phyloP scores from a whole-genome alignment of 2,113 vertebrate species.

The Plestiodon gilberti region DNA sequence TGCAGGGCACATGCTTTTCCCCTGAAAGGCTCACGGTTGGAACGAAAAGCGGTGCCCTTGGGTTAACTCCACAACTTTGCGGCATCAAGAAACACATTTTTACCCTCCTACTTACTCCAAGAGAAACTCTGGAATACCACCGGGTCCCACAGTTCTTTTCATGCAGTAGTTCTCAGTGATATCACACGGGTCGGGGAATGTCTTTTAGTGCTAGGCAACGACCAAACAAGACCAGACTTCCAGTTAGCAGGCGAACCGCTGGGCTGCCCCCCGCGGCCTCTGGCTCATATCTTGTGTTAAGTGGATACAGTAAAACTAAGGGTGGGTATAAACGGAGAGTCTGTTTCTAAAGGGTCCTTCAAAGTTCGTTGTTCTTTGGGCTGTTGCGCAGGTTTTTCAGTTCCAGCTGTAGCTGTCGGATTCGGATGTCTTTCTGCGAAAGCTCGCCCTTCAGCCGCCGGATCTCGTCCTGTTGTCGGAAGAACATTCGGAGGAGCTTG shows the following conservation, averaged over 20 bases:
- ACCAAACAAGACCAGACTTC: slow-evolving; percentile 55
- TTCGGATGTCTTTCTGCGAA: slow-evolving; percentile 87
- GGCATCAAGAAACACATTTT: fast-evolving
- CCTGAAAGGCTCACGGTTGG: background rate
- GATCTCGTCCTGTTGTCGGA: slow-evolving; percentile 96
- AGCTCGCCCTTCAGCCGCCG: slow-evolving; percentile 92
- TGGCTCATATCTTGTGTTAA: slow-evolving; percentile 45
- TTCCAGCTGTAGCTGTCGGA: slow-evolving; percentile 96
- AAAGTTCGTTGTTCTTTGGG: slow-evolving; percentile 89
- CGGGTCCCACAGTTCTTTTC: background rate
- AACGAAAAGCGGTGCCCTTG: background rate
- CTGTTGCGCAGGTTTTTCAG: slow-evolving; percentile 94
- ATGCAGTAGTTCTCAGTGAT: slow-evolving; percentile 25
- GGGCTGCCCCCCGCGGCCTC: slow-evolving; percentile 15
- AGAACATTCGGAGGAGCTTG: slow-evolving; percentile 96
- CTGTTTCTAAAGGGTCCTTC: slow-evolving; percentile 52
- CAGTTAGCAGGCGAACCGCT: slow-evolving; percentile 58
- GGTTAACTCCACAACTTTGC: background rate
- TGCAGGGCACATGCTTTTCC: background rate
- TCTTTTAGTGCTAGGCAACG: slow-evolving; percentile 56
- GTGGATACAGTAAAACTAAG: slow-evolving; percentile 49
- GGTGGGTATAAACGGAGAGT: slow-evolving; percentile 61
- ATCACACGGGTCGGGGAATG: background rate
- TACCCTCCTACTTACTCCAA: slow-evolving; percentile 17
- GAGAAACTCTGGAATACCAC: background rate